Percentiles rank a stretch among this genome's conserved stretches.
phyloP scores from a whole-genome alignment of 2,113 vertebrate genomes.

The Thunnus thynnus region DNA sequence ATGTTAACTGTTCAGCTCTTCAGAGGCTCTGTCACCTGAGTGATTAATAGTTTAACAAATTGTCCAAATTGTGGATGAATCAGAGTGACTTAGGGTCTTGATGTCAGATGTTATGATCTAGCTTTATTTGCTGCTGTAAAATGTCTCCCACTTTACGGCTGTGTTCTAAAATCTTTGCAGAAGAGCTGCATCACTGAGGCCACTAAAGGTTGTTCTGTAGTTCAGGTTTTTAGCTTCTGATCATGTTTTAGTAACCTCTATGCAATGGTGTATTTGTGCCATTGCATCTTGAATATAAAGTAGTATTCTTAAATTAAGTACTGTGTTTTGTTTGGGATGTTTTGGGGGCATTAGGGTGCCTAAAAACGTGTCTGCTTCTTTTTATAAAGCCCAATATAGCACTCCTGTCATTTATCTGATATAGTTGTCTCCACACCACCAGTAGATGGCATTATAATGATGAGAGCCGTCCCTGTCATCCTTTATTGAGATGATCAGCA shows the following conservation, averaged over 20 bases:
- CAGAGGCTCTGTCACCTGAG: constrained; percentile 67
- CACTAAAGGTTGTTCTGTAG: constrained; percentile 32
- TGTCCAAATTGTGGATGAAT: constrained; percentile 85
- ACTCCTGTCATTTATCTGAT: constrained; percentile 3
- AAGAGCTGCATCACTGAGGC: constrained; percentile 57
- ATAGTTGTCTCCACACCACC: constrained; percentile 29
- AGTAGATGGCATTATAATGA: constrained; percentile 65
- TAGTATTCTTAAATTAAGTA: background rate
- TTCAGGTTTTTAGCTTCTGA: constrained; percentile 45
- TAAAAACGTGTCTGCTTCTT: background rate
- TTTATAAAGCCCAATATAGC: background rate
- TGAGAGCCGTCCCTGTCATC: constrained; percentile 23
- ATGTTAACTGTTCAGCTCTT: constrained; percentile 73
- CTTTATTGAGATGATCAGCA: constrained; percentile 33
- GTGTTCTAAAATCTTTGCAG: constrained; percentile 63
- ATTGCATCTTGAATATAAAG: background rate
- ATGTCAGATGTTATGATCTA: constrained; percentile 79
- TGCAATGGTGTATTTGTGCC: background rate
- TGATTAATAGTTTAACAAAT: constrained; percentile 83
- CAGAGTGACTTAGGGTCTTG: constrained; percentile 70
- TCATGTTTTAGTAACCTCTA: constrained; percentile 36
- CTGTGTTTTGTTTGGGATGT: background rate
- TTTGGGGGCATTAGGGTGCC: background rate
- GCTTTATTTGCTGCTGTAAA: constrained; percentile 83
- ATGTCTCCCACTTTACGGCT: constrained; percentile 75